Evolutionary conservation across 2,113 vertebrate species (phyloP).

Genomic region (Trogon melanurus): DNA sequence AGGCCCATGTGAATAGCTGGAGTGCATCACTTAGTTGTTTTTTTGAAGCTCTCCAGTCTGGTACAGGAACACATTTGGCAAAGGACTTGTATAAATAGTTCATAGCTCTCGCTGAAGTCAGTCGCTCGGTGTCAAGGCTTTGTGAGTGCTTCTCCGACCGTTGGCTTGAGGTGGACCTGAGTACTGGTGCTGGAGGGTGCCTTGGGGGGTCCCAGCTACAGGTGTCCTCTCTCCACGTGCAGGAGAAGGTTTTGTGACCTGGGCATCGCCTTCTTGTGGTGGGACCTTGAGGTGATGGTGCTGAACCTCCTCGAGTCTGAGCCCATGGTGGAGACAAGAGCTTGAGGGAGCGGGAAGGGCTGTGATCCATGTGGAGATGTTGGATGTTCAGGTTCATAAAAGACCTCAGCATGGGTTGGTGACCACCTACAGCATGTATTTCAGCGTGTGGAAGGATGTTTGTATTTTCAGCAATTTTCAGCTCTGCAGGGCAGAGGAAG

Average conservation of each 20-base stretch:
- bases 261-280: fast-evolving
- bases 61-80: background rate
- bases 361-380: fast-evolving
- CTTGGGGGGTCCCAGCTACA: no score
- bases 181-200: background rate
- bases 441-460: background rate
- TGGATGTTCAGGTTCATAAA: background rate
- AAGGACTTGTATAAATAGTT: conserved; percentile 3
- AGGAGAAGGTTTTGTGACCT: background rate
- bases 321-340: background rate
- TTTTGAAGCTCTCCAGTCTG: background rate
- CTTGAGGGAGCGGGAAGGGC: background rate
- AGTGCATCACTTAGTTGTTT: background rate
- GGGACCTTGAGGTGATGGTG: background rate
- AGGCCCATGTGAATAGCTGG: background rate
- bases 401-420: background rate
- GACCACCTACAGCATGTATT: fast-evolving
- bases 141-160: background rate
- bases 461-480: background rate
- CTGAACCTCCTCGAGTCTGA: no score
- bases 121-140: background rate
- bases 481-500: background rate
- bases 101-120: background rate
- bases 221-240: no score
- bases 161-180: background rate